Base-by-base conservation (phyloP, 2,888 invertebrate species). In the Cantharis nigra region DNA sequence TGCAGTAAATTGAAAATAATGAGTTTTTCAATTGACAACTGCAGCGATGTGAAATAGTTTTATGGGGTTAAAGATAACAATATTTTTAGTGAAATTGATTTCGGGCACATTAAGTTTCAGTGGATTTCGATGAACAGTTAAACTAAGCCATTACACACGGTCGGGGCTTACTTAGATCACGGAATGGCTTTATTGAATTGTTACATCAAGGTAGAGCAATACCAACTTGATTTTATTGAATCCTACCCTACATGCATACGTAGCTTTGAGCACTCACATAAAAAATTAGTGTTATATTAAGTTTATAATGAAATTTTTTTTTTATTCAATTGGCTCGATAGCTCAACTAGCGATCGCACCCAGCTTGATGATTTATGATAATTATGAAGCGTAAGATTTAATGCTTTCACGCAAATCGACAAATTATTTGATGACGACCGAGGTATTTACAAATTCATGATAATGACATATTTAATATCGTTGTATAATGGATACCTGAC, bases 81-180 rank as follows among this genome's bases (percentile, higher is more conserved):
- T 87, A 87, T 86, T 87, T 87, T 86, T 85, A 83, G 84, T 85
- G 83, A 86, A 87, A 87, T 87, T 87, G 87, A 87, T 87, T 87
- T 84, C 82, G 84, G 85, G 85, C 85, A 85, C 86, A 87, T 86
- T 86, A 86, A 87, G 83, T 84, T 84, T 83, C 84, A 77, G 79
- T 80, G 86, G 86, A 86, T 87, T 87, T 85, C 86, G 86, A 85
- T 85, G 85, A 86, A 86, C 86, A 85, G 86, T 85, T 86, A 85
- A 86, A 87, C 85, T 87, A 86, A 87, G 86, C 87, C 86, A 86
- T 86, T 86, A 86, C 85, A 87, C 85, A 85, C 84, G 83, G 83
- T 82, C 84, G 83, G 81, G 83, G 85, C 86, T 87, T 87, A 86
- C 85, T 83, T 82, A 85, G 86, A 86, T 86, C 86, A 85, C 85